Evolutionary conservation across 2,888 invertebrate species (phyloP).

Genomic region (Epiblema foenella): DNA sequence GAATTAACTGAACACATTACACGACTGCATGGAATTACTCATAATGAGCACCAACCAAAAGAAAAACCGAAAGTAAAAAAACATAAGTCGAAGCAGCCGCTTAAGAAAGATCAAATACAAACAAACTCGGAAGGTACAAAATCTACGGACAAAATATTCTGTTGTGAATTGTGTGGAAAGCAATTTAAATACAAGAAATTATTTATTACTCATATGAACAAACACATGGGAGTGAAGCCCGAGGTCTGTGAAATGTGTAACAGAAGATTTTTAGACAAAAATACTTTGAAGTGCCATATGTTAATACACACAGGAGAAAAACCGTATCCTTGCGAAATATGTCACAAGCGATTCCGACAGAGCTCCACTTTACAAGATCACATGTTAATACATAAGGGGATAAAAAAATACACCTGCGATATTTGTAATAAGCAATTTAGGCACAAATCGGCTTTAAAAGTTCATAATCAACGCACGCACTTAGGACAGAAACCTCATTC

Average conservation of each 20-base stretch:
- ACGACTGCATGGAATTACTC: conserved; percentile 13
- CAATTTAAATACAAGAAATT: conserved; percentile 19
- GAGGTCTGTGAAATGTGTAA: conserved; percentile 13
- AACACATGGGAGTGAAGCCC: conserved; percentile 23
- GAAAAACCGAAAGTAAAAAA: neutral
- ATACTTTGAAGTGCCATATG: conserved; percentile 19
- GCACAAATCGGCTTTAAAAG: conserved; percentile 27
- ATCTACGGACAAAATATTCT: conserved; percentile 16
- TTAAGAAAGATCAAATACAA: neutral
- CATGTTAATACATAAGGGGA: conserved; percentile 16
- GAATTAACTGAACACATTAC: conserved; percentile 17
- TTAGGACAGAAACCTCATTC: conserved; percentile 15
- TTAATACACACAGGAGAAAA: conserved; percentile 23
- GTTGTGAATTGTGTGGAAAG: conserved; percentile 29
- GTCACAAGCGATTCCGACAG: conserved; percentile 20
- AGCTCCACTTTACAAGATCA: conserved; percentile 26
- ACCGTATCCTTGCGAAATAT: conserved; percentile 20
- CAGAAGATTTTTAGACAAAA: conserved; percentile 14
- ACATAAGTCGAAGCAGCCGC: neutral
- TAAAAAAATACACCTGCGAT: conserved; percentile 12
- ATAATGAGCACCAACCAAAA: conserved; percentile 1
- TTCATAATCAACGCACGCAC: conserved; percentile 12
- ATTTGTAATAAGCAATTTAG: conserved; percentile 14
- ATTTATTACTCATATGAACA: conserved; percentile 20
- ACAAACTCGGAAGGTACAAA: neutral